These are phyloP conservation scores for Popillia japonica DNA, from an alignment of 1,140 invertebrate species.

Conservation along the genomic window DNA sequence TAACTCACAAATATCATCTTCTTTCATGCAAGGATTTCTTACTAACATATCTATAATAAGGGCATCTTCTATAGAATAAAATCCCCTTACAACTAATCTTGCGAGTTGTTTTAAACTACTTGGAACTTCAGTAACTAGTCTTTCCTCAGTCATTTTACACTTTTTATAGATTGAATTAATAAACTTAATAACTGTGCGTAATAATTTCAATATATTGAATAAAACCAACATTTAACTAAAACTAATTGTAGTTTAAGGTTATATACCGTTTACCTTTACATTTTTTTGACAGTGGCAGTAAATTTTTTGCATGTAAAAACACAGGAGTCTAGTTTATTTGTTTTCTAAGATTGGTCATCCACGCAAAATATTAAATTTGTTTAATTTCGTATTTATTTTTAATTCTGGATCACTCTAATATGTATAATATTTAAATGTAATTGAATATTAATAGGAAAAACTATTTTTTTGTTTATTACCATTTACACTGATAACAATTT, in stretches of 20 bases:
- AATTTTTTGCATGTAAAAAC: too few species aligned
- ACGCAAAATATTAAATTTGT: too few species aligned
- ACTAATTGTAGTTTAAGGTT: not conserved
- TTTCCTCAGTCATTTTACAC: slow-evolving; percentile 55
- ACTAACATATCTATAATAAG: slow-evolving; percentile 95
- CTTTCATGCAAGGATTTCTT: slow-evolving; percentile 96
- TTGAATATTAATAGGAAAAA: too few species aligned
- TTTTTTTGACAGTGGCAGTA: too few species aligned
- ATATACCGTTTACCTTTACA: too few species aligned
- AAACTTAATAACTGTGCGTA: not conserved
- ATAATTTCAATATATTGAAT: not conserved
- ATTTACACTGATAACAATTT: too few species aligned
- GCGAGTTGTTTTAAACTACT: slow-evolving; percentile 91
- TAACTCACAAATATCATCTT: slow-evolving; percentile 94
- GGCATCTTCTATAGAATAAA: slow-evolving; percentile 93
- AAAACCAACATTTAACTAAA: not conserved
- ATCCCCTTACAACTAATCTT: slow-evolving; percentile 87
- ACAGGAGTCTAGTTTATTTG: too few species aligned
- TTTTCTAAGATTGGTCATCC: too few species aligned
- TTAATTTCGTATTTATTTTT: too few species aligned
- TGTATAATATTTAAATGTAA: too few species aligned
- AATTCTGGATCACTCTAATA: too few species aligned
- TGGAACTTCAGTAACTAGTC: slow-evolving; percentile 82
- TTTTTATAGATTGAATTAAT: not conserved
- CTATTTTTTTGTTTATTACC: too few species aligned